Conservation (phyloP, 2,113 vertebrate genomes). For the Acrocephalus kingi region DNA sequence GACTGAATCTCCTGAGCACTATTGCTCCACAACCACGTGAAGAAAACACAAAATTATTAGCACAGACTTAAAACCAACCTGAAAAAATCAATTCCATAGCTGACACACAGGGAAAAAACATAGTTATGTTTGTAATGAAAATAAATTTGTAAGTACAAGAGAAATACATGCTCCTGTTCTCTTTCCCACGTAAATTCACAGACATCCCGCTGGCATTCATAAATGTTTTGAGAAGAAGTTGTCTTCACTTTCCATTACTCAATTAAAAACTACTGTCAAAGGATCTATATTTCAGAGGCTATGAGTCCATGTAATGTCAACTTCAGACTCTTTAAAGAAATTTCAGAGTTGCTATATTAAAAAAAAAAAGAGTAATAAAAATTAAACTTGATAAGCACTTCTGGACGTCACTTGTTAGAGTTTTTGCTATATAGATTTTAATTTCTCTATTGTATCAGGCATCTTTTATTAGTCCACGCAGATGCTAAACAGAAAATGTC, state of each 20-base stretch:
- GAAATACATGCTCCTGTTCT: accelerated
- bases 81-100: not conserved
- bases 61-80: not conserved
- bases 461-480: not conserved
- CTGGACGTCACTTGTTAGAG: not conserved
- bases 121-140: not conserved
- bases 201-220: not conserved
- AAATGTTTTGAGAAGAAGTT: not conserved
- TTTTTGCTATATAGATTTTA: not conserved
- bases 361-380: not conserved
- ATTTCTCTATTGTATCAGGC: not conserved
- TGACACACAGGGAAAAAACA: not conserved
- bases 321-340: not conserved
- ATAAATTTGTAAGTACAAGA: not conserved
- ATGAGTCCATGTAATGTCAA: not conserved
- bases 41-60: not conserved
- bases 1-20: not conserved
- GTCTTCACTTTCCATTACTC: not conserved
- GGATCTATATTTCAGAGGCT: not conserved
- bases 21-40: not conserved
- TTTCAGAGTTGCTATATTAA: not conserved
- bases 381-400: not conserved
- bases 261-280: not conserved
- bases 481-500: not conserved
- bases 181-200: not conserved